Evolutionary conservation across 1,140 invertebrate genomes (phyloP).

Genomic region (Cydia splendana): DNA sequence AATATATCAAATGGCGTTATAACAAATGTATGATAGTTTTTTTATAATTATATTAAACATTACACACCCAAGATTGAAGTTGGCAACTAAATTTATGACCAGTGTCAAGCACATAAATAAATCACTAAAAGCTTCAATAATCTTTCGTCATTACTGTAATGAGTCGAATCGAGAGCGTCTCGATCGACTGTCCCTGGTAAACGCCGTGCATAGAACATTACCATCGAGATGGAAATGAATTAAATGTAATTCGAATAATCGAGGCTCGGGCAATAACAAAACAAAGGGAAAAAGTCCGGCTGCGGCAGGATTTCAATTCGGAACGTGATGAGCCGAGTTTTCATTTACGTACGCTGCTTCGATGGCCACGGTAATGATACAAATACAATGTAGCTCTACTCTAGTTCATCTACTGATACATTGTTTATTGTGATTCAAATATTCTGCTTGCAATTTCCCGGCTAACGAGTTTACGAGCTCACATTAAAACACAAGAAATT

Average conservation of each 20-base stretch:
- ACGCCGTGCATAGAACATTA: slow-evolving; percentile 44
- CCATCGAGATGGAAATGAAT: slow-evolving; percentile 74
- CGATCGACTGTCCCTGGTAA: slow-evolving; percentile 44
- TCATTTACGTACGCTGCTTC: slow-evolving; percentile 57
- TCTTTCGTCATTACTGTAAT: slow-evolving; percentile 35
- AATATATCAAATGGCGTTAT: no score
- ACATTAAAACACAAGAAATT: slow-evolving; percentile 15
- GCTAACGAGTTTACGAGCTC: slow-evolving; percentile 12
- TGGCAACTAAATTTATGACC: not conserved
- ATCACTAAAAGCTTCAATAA: slow-evolving; percentile 1
- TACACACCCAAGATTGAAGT: no score
- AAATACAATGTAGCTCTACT: slow-evolving; percentile 11
- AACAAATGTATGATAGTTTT: no score
- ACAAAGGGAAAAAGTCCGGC: slow-evolving; percentile 68
- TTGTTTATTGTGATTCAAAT: slow-evolving; percentile 6
- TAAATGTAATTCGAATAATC: slow-evolving; percentile 79
- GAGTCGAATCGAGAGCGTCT: slow-evolving; percentile 29
- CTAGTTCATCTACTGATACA: slow-evolving; percentile 27
- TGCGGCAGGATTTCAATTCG: slow-evolving; percentile 75
- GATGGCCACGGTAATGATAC: slow-evolving; percentile 42
- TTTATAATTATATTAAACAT: no score
- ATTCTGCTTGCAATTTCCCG: not conserved
- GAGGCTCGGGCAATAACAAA: slow-evolving; percentile 67
- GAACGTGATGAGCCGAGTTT: slow-evolving; percentile 76
- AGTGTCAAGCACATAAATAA: not conserved